Evolutionary conservation across 2,888 invertebrate genomes (phyloP).

Genomic region (Electrophaes corylata): DNA sequence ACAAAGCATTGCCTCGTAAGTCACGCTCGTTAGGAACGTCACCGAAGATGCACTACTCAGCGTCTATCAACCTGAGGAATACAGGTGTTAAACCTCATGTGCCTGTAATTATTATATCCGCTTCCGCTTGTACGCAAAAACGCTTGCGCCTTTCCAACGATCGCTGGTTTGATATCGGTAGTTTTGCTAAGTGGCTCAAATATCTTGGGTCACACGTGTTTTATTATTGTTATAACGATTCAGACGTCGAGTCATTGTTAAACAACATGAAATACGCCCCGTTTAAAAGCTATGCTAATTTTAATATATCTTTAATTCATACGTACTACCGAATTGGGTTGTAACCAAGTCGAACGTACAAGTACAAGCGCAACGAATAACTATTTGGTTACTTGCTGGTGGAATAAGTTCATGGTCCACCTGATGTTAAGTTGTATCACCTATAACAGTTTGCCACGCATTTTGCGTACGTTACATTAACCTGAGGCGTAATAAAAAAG

Average conservation of each 20-base stretch:
- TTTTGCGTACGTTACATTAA: too few species aligned
- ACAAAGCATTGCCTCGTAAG: too few species aligned
- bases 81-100: too few species aligned
- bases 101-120: not conserved
- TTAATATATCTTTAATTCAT: slow-evolving; percentile 48
- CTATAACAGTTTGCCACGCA: too few species aligned
- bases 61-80: too few species aligned
- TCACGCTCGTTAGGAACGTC: too few species aligned
- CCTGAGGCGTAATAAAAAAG: too few species aligned
- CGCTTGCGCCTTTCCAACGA: not conserved
- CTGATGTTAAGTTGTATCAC: too few species aligned
- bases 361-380: too few species aligned
- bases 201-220: slow-evolving; percentile 29
- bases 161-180: slow-evolving; percentile 5
- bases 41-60: too few species aligned
- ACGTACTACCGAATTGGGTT: slow-evolving; percentile 17
- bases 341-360: slow-evolving; percentile 10
- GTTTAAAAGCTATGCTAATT: slow-evolving; percentile 69
- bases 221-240: slow-evolving; percentile 16
- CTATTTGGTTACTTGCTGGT: too few species aligned
- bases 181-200: slow-evolving; percentile 32
- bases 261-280: slow-evolving; percentile 29
- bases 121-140: not conserved
- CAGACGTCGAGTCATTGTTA: slow-evolving; percentile 19
- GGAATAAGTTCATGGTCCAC: too few species aligned